Evolutionary conservation across 2,113 vertebrate species (phyloP).

Genomic region (Serinus canaria): DNA sequence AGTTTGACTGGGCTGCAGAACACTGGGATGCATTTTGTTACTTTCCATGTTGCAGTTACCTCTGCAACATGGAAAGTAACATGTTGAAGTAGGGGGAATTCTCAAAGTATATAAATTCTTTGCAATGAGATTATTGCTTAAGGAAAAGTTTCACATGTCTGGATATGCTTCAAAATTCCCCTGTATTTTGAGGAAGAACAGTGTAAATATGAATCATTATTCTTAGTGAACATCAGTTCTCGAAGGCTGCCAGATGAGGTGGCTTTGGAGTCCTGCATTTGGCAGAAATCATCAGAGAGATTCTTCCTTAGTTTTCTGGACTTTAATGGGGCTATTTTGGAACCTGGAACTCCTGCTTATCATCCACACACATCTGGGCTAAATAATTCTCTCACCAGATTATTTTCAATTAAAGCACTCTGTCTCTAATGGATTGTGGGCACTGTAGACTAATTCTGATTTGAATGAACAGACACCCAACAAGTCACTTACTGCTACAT

Average conservation of each 20-base stretch:
- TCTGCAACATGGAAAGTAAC: no score
- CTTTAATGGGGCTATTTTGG: background rate
- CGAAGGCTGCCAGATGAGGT: background rate
- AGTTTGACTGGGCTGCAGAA: background rate
- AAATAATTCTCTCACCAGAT: background rate
- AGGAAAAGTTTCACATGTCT: background rate
- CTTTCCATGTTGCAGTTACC: background rate
- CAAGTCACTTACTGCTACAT: background rate
- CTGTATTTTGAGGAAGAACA: background rate
- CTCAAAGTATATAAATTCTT: background rate
- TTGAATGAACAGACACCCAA: background rate
- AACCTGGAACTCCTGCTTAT: background rate
- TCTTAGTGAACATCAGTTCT: background rate
- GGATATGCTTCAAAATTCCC: background rate
- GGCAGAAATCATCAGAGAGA: background rate
- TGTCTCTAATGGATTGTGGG: background rate
- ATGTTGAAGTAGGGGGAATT: background rate
- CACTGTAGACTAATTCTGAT: background rate
- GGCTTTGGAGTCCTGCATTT: background rate
- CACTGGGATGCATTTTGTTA: background rate
- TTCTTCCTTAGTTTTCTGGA: background rate
- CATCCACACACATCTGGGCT: background rate
- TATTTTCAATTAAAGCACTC: constrained; percentile 10
- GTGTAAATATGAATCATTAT: background rate
- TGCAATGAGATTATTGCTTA: background rate